Base-by-base conservation (phyloP, 2,888 invertebrate species). In the Drosophila demipolita region DNA sequence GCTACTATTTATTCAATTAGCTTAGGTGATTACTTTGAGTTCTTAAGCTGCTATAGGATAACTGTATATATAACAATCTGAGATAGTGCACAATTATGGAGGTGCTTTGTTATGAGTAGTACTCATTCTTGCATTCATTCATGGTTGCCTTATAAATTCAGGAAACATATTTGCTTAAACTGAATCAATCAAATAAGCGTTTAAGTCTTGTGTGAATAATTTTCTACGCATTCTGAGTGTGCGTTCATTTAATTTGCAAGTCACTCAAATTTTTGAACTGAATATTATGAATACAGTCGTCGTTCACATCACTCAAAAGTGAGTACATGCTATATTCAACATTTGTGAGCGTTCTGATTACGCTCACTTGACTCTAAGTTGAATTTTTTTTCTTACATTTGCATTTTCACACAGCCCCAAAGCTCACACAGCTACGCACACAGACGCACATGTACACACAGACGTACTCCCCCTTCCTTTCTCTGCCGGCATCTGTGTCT, bases 291-390 rank as follows among this genome's bases (percentile, higher is more conserved):
- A 45, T 20, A 20, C 7, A 45, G 20, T 20, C 45, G 12, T 15
- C 45, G 45, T 20, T 15, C 45, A 45, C 20, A 45, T 20, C 20
- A 20, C 20, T 20, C 20, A 45, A 3, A 45, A 45, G 20, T 3
- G 45, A 45, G 5, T 26, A 49, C 15, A 26, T 26, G 5, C 49
- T 26, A 9, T 49, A 17, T 49, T 26, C 26, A 49, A 49, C 26
- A 40, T 20, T 55, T 12, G 57, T 68, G 45, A 64, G 26, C 64
- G 35, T 29, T 35, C 9, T 26, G 32, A 67, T 49, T 58, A 57
- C 68, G 62, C 33, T 61, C 70, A 71, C 23, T 57, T 52, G 45
- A 12, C 29, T n/a, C 17, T 49, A 26, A 49, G 49, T 29, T 29
- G 17, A 3, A 38, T 26, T 38, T 38, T 38, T 15, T 15, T 11